phyloP scores from a whole-genome alignment of 2,797 vertebrate species.

The Tapirus indicus region DNA sequence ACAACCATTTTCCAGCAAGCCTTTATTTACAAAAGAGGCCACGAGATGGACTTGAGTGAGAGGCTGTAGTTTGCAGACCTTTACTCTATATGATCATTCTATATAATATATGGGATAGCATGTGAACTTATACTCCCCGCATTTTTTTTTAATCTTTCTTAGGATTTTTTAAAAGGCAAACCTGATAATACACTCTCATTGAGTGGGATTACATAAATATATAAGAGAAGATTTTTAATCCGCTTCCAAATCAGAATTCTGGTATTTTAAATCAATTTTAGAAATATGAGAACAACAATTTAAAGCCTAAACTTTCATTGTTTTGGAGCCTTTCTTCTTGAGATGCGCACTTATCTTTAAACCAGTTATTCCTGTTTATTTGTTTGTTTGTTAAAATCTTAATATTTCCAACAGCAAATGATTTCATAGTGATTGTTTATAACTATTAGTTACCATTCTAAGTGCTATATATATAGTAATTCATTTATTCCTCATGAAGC shows the following conservation, averaged over 20 bases:
- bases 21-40: not conserved
- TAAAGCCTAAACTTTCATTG: not conserved
- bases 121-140: not conserved
- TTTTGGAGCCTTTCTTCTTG: not conserved
- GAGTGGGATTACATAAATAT: not conserved
- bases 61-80: rapidly evolving
- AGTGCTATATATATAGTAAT: not conserved
- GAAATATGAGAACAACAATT: not conserved
- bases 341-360: not conserved
- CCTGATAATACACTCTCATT: not conserved
- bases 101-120: not conserved
- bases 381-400: not conserved
- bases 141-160: not conserved
- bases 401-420: not conserved
- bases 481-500: not conserved
- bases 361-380: not conserved
- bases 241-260: not conserved
- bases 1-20: not conserved
- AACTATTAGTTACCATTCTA: not conserved
- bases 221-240: not conserved
- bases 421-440: not conserved
- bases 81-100: not conserved
- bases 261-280: not conserved
- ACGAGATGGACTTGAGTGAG: not conserved
- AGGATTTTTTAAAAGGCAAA: not conserved